Evolutionary conservation across 2,888 invertebrate genomes (phyloP), one percentile per base, ranked within the genome.

Genomic region (Sabatieria punctata): DNA sequence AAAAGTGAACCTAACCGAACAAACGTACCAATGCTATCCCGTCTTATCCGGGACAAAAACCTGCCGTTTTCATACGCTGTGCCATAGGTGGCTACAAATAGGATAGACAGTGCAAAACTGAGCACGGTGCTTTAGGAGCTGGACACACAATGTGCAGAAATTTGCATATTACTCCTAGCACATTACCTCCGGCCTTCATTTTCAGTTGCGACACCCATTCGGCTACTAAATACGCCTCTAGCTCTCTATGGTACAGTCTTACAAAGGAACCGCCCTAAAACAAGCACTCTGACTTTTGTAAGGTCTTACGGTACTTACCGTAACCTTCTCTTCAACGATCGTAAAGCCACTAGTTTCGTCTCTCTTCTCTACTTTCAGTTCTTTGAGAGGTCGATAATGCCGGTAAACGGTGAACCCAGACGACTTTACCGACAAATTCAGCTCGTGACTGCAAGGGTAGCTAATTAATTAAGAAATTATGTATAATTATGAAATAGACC

Each of bases 161-260:
- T n/a, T n/a, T n/a, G n/a, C n/a, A n/a, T n/a, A n/a, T n/a, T n/a
- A n/a, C n/a, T n/a, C n/a, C n/a, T n/a, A n/a, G n/a, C n/a, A n/a
- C n/a, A n/a, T n/a, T n/a, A n/a, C n/a, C n/a, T n/a, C n/a, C n/a
- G n/a, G n/a, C n/a, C n/a, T n/a, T n/a, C n/a, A n/a, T n/a, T n/a
- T n/a, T n/a, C n/a, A n/a, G n/a, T n/a, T n/a, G n/a, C n/a, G n/a
- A 11, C 15, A 8, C 15, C 4, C 65, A 65, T 48, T 66, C 65
- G 2, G 63, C 63, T 33, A 62, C 60, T 19, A 66, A 48, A 45
- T 66, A 65, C 0, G 65, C 66, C 51, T 66, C 66, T 53, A 65
- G 60, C 50, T 66, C 66, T 48, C 63, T 63, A 55, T 66, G 66
- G 52, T 63, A 66, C 36, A 66, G 58, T n/a, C 64, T 44, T 11